Percentiles rank a stretch among this genome's conserved stretches.
phyloP scores from a whole-genome alignment of 37 sponge, comb jelly and placozoan species.

The Haliclona indistincta region DNA sequence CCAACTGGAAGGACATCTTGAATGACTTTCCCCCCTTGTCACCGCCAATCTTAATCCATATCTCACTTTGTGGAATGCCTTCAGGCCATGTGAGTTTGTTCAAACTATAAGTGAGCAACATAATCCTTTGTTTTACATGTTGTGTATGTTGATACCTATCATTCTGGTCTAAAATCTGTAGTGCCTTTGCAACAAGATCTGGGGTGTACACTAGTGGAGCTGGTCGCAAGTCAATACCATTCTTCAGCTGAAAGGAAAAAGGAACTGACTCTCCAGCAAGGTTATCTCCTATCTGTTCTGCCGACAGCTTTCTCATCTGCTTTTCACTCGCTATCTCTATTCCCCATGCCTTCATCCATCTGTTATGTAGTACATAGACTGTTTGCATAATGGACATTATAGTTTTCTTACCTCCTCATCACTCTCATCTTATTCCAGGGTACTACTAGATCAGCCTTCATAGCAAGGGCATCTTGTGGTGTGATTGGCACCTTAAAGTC shows the following conservation, averaged over 20 bases:
- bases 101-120: neutral
- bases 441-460: constrained; percentile 32
- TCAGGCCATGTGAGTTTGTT: constrained; percentile 27
- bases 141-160: constrained; percentile 2
- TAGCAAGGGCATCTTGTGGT: constrained; percentile 19
- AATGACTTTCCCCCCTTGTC: constrained; percentile 42
- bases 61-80: constrained; percentile 44
- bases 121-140: neutral
- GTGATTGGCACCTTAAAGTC: constrained; percentile 18
- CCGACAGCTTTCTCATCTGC: neutral
- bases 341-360: constrained; percentile 6
- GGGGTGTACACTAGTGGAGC: constrained; percentile 27
- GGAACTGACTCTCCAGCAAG: constrained; percentile 10
- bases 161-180: constrained; percentile 8
- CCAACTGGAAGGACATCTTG: constrained; percentile 51
- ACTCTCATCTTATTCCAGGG: constrained; percentile 38
- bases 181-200: constrained; percentile 6
- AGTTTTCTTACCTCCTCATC: constrained; percentile 19
- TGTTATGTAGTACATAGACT: neutral
- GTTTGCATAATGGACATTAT: neutral
- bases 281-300: neutral
- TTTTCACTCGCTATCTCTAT: constrained; percentile 6
- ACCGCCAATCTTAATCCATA: constrained; percentile 58
- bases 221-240: constrained; percentile 20
- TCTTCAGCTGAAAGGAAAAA: constrained; percentile 10